A percentile compares a stretch with the other conserved stretches of the same genome.
phyloP scores from a whole-genome alignment of 2,797 vertebrate genomes.

The Sebastes jordani region DNA sequence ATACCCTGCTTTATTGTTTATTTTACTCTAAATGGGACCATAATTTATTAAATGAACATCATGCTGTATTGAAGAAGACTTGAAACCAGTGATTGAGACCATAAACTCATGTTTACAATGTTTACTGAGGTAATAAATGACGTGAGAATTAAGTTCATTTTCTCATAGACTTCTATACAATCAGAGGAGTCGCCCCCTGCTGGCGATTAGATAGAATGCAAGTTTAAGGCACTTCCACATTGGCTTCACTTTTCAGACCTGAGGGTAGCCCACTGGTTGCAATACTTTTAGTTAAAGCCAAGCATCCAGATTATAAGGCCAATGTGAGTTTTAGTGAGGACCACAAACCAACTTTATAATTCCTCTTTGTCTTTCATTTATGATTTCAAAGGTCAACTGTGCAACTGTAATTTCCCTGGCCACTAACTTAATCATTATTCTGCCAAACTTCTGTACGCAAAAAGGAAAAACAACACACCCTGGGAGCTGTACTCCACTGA shows the following conservation, averaged over 20 bases:
- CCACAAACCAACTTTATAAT: neutral
- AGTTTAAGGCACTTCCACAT: no score
- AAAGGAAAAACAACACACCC: conserved; percentile 36
- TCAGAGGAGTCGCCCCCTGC: no score
- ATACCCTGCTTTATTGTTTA: no score
- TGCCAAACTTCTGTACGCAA: conserved; percentile 33
- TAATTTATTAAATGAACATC: no score
- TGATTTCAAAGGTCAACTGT: neutral
- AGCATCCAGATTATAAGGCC: conserved; percentile 2
- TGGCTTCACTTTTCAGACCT: no score
- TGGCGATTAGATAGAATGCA: no score
- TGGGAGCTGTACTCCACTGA: conserved; percentile 34
- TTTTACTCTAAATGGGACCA: accelerated
- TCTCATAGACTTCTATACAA: no score
- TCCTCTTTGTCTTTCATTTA: neutral
- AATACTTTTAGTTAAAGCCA: conserved; percentile 18
- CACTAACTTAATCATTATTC: conserved; percentile 1
- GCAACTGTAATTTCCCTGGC: conserved; percentile 4
- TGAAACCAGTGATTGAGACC: no score
- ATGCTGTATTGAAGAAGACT: no score
- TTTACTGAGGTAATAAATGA: no score
- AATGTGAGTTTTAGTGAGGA: neutral
- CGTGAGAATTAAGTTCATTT: no score
- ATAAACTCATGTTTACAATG: no score
- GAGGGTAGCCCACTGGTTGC: neutral